phyloP scores from a whole-genome alignment of 2,113 vertebrate genomes.

The Shinisaurus crocodilurus region DNA sequence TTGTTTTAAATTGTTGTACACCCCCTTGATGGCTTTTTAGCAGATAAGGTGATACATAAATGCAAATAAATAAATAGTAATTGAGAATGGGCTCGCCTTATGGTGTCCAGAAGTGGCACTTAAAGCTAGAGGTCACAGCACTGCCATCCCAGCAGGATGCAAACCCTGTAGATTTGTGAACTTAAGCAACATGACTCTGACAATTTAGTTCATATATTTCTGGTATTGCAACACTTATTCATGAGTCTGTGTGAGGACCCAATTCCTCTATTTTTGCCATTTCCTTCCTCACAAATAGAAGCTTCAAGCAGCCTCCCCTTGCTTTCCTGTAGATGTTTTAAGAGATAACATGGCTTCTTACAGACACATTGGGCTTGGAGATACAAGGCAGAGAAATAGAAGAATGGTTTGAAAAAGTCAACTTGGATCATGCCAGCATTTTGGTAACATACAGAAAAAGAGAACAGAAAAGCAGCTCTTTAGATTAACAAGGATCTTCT shows the following conservation, averaged over 20 bases:
- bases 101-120: neutral
- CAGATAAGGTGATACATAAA: too few species aligned
- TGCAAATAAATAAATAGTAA: too few species aligned
- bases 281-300: constrained; percentile 62
- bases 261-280: constrained; percentile 62
- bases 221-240: constrained; percentile 32
- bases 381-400: neutral
- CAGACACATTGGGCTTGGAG: constrained; percentile 35
- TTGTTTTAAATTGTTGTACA: too few species aligned
- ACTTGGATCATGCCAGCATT: neutral
- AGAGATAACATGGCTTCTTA: constrained; percentile 7
- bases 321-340: constrained; percentile 57
- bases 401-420: neutral
- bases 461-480: constrained; percentile 20
- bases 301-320: constrained; percentile 32
- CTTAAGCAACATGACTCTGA: neutral
- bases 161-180: neutral
- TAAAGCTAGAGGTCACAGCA: too few species aligned
- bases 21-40: too few species aligned
- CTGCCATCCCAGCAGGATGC: neutral
- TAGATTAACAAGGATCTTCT: constrained; percentile 13
- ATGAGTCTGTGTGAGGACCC: constrained; percentile 44
- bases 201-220: constrained; percentile 24
- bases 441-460: neutral
- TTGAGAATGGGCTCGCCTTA: neutral